These are phyloP conservation scores for Apotomis betuletana DNA, from an alignment of 2,888 invertebrate species.

Conservation along the genomic window DNA sequence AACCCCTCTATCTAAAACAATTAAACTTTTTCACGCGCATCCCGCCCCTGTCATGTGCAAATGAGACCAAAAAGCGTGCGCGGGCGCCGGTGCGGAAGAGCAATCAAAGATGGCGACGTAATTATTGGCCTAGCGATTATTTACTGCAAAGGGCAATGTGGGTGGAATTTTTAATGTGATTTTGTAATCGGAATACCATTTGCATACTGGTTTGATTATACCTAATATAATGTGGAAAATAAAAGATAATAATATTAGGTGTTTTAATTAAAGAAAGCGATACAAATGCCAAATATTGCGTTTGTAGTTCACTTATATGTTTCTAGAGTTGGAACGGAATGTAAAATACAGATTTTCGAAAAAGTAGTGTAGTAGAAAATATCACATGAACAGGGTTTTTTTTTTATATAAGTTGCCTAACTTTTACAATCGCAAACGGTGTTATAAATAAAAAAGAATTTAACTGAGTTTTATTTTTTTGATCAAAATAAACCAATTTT, in stretches of 20 bases:
- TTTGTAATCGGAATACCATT: conserved; percentile 15
- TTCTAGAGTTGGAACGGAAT: no score
- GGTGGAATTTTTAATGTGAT: conserved; percentile 29
- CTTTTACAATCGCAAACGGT: no score
- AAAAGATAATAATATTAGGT: neutral
- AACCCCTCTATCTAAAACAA: neutral
- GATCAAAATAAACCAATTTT: no score
- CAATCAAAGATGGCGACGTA: conserved; percentile 33
- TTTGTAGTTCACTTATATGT: no score
- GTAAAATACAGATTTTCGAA: no score
- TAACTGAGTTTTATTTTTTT: no score
- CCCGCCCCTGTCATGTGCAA: conserved; percentile 15
- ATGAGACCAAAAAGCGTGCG: conserved; percentile 26
- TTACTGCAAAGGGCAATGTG: conserved; percentile 22
- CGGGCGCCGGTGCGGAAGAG: conserved; percentile 33
- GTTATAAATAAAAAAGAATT: no score
- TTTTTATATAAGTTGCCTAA: no score
- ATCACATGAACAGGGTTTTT: no score
- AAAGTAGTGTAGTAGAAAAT: no score
- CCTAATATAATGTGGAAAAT: neutral
- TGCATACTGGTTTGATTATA: conserved; percentile 17
- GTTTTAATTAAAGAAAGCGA: no score
- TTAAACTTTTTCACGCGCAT: conserved; percentile 13
- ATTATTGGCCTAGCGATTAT: conserved; percentile 15
- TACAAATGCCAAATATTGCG: no score